Conservation (phyloP, 2,797 vertebrate genomes). For the Hydrocynus forskahlii region DNA sequence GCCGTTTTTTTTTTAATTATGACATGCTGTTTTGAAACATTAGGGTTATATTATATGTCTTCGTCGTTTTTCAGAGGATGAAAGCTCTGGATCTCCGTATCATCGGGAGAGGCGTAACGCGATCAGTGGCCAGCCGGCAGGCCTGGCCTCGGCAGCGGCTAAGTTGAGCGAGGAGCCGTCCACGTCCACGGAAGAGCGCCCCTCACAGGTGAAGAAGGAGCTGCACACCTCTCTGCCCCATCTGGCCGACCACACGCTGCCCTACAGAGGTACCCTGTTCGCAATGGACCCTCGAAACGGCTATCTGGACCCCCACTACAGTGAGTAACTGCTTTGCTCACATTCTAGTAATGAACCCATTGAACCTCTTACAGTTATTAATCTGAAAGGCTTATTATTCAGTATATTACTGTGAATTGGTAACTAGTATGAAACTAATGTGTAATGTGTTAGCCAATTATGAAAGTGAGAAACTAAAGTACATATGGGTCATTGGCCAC, state of each 20-base stretch:
- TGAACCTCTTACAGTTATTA: background rate
- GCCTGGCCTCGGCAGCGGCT: constrained; percentile 76
- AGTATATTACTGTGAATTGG: no score
- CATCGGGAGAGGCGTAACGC: constrained; percentile 94
- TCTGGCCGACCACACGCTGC: constrained; percentile 88
- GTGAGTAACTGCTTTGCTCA: constrained; percentile 76
- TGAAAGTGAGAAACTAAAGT: no score
- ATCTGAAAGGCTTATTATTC: no score
- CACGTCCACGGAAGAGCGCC: constrained; percentile 93
- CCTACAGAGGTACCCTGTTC: constrained; percentile 91
- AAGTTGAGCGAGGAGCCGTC: constrained; percentile 93
- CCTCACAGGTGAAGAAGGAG: constrained; percentile 96
- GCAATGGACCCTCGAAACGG: constrained; percentile 94
- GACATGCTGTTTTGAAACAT: no score
- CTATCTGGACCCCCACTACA: constrained; percentile 93
- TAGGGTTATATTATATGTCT: no score
- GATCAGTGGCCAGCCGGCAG: constrained; percentile 86
- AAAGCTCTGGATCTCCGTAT: constrained; percentile 89
- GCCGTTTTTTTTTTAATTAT: no score
- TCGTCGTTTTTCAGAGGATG: constrained; percentile 83
- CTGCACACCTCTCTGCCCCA: constrained; percentile 91
- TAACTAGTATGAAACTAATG: no score
- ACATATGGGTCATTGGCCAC: no score
- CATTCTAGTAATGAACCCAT: background rate
- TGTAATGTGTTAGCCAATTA: no score